Evolutionary conservation across 2,888 invertebrate genomes (phyloP), one percentile per base, ranked within the genome.

Genomic region (Disparrhopalites patrizii): DNA sequence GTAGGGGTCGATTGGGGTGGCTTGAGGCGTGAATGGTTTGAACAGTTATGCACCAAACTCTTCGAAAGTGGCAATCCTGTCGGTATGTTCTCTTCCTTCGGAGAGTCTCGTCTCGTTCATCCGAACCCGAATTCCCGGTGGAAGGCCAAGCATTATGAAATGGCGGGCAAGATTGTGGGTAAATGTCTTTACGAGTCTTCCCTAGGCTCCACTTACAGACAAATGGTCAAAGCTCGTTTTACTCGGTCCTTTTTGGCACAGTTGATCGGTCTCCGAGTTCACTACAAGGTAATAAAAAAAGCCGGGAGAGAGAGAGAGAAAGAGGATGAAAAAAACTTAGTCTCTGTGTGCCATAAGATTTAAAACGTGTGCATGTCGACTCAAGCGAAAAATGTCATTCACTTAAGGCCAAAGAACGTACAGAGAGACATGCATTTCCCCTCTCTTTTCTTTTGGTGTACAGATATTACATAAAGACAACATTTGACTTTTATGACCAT

Each of bases 101-200:
- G 90, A 75, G 93, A 93, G 77, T 81, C 90, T 60, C 87, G 89
- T 73, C 82, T 94, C 68, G 94, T 93, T 38, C 94, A 94, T 81
- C 95, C 95, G 3, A 93, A 92, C 81, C 78, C 80, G 1, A 77
- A 77, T 65, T 87, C 87, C 1, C 84, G 85, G 76, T 82, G 93
- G n/a, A 93, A 93, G 81, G 78, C 93, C 67, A 91, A 93, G 76
- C 89, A 93, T 81, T 94, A 88, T 79, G 94, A 94, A 81, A 90
- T 69, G 67, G 95, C 95, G 36, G 95, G 96, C 61, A 90, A 90
- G 81, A 85, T 96, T 75, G 93, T 95, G 40, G 60, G 60, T 68
- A 96, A 96, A 82, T 94, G 95, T 80, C 82, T 96, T 75, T 94
- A 93, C 79, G 95, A 96, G 82, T 92, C 92, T 67, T 90, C 94